Percentiles rank a stretch among this genome's conserved stretches.
phyloP scores from a whole-genome alignment of 2,888 invertebrate species.

The Archips crataeganus region DNA sequence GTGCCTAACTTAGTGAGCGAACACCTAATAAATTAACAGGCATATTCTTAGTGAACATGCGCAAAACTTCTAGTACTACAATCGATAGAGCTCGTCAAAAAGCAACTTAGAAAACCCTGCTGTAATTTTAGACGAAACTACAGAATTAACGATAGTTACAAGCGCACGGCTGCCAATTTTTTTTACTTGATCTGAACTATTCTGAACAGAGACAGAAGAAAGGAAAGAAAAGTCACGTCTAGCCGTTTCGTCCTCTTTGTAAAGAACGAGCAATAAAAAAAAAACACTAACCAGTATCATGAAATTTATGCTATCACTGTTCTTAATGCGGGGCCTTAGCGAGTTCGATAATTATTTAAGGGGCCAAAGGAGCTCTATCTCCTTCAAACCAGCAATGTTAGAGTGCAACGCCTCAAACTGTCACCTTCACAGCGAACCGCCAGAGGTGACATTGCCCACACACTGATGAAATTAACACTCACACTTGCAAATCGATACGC shows the following conservation, averaged over 20 bases:
- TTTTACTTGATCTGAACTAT: no score
- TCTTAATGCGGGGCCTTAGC: background rate
- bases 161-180: no score
- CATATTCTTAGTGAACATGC: background rate
- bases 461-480: conserved; percentile 65
- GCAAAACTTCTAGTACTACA: background rate
- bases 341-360: background rate
- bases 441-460: conserved; percentile 62
- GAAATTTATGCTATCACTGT: background rate
- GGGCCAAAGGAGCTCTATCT: background rate
- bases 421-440: conserved; percentile 38
- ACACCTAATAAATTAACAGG: background rate
- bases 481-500: conserved; percentile 55
- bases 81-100: background rate
- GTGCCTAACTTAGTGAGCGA: background rate
- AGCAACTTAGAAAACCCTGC: background rate
- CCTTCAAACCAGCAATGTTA: conserved; percentile 27
- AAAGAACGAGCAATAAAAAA: background rate
- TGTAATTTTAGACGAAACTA: no score
- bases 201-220: no score
- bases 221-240: no score
- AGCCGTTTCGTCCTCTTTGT: no score
- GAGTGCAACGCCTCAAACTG: conserved; percentile 32
- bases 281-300: background rate
- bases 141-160: no score